Percentiles rank a stretch among this genome's conserved stretches.
Conservation (phyloP, 2,888 invertebrate species). For the Hirudinaria manillensis region DNA sequence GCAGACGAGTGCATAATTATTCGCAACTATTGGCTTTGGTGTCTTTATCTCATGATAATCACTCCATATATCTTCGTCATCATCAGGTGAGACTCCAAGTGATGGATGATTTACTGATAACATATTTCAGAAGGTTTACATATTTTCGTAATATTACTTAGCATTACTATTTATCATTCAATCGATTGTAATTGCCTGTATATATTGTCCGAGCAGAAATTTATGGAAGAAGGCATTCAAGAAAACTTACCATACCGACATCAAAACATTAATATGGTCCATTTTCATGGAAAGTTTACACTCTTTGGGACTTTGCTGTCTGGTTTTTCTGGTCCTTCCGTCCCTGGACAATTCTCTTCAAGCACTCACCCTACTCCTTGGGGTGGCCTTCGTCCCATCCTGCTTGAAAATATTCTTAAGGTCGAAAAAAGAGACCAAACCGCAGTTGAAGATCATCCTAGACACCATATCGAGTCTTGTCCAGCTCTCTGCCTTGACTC, state of each 20-base stretch:
- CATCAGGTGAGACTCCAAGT: constrained; percentile 11
- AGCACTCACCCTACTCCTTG: constrained; percentile 46
- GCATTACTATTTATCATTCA: not conserved
- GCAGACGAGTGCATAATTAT: constrained; percentile 24
- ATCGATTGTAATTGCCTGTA: not conserved
- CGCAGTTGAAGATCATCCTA: not conserved
- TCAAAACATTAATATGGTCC: constrained; percentile 40
- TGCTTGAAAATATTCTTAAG: constrained; percentile 35
- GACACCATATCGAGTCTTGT: constrained; percentile 41
- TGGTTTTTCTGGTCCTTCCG: constrained; percentile 49
- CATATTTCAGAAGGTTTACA: no score
- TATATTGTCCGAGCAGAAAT: not conserved
- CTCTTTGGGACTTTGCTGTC: constrained; percentile 76
- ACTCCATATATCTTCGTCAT: constrained; percentile 31
- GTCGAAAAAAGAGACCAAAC: constrained; percentile 20
- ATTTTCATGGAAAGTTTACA: constrained; percentile 46
- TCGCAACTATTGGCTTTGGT: constrained; percentile 35
- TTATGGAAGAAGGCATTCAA: constrained; percentile 34
- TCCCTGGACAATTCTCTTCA: constrained; percentile 46
- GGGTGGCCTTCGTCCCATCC: constrained; percentile 47
- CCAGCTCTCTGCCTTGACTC: constrained; percentile 42
- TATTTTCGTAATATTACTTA: not conserved
- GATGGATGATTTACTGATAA: not conserved
- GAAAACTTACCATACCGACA: constrained; percentile 21
- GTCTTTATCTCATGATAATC: constrained; percentile 29